Percentiles rank a stretch among this genome's conserved stretches.
phyloP scores from a whole-genome alignment of 2,797 vertebrate genomes.

The Arnoldichthys spilopterus region DNA sequence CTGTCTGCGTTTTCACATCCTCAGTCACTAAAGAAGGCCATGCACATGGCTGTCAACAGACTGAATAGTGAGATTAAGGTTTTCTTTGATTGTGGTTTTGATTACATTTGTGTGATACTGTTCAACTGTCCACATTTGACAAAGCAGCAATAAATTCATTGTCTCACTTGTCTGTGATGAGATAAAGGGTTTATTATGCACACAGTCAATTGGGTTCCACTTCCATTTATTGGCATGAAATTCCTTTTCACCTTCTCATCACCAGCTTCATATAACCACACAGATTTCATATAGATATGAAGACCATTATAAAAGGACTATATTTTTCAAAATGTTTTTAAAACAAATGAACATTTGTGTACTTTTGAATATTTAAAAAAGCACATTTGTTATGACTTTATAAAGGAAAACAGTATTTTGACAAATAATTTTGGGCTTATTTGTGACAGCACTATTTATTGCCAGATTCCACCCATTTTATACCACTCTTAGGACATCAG shows the following conservation, averaged over 20 bases:
- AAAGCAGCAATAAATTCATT: constrained; percentile 8
- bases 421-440: too few relatives aligned
- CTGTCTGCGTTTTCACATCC: constrained; percentile 32
- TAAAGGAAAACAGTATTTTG: too few relatives aligned
- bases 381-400: too few relatives aligned
- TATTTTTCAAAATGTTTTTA: neutral
- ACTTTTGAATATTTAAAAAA: too few relatives aligned
- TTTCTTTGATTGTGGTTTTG: neutral
- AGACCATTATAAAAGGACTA: neutral
- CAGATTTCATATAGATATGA: neutral
- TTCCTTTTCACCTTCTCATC: neutral
- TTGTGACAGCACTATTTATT: neutral
- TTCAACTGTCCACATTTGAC: neutral
- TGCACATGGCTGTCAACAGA: neutral
- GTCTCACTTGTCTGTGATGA: neutral
- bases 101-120: neutral
- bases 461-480: neutral
- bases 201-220: neutral
- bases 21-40: neutral
- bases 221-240: neutral
- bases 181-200: constrained; percentile 1
- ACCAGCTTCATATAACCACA: neutral
- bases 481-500: neutral
- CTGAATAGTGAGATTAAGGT: neutral
- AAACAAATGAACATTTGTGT: neutral